These are phyloP conservation scores for Drosophila pectinifera DNA, from an alignment of 1,140 invertebrate genomes.

Conservation along the genomic window DNA sequence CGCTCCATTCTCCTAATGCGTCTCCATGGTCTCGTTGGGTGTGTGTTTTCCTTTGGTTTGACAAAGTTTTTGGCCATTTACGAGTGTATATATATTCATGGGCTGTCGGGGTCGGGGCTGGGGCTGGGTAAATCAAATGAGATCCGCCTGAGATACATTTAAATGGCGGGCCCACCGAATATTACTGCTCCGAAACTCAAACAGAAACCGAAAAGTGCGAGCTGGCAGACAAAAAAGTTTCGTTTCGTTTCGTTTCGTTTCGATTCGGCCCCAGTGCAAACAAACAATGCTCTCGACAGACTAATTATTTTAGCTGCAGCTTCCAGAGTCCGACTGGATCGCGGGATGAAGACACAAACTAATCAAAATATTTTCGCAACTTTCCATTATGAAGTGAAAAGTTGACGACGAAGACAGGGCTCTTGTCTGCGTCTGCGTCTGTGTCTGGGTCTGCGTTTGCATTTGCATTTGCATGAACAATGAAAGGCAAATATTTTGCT, in stretches of 20 bases:
- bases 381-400: slow-evolving; percentile 83
- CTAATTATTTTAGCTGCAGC: slow-evolving; percentile 75
- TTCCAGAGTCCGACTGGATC: slow-evolving; percentile 9
- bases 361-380: slow-evolving; percentile 83
- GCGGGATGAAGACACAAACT: slow-evolving; percentile 65
- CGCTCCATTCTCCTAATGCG: slow-evolving; percentile 56
- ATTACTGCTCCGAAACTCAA: slow-evolving; percentile 39
- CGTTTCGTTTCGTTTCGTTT: slow-evolving; percentile 32
- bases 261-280: slow-evolving; percentile 69
- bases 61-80: slow-evolving; percentile 70
- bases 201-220: slow-evolving; percentile 63
- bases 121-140: slow-evolving; percentile 51
- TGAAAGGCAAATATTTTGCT: slow-evolving; percentile 82
- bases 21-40: slow-evolving; percentile 74
- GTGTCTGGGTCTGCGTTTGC: slow-evolving; percentile 68
- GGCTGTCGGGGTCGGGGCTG: slow-evolving; percentile 3
- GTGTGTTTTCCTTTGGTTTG: slow-evolving; percentile 56
- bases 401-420: slow-evolving; percentile 62
- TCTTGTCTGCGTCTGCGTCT: slow-evolving; percentile 43
- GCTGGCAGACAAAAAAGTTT: slow-evolving; percentile 69
- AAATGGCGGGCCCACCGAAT: slow-evolving; percentile 48
- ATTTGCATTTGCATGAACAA: slow-evolving; percentile 81
- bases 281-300: slow-evolving; percentile 80
- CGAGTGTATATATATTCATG: slow-evolving; percentile 43
- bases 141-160: slow-evolving; percentile 63